Conservation (phyloP, 2,888 invertebrate species). For the Hemicrepidius hirtus region DNA sequence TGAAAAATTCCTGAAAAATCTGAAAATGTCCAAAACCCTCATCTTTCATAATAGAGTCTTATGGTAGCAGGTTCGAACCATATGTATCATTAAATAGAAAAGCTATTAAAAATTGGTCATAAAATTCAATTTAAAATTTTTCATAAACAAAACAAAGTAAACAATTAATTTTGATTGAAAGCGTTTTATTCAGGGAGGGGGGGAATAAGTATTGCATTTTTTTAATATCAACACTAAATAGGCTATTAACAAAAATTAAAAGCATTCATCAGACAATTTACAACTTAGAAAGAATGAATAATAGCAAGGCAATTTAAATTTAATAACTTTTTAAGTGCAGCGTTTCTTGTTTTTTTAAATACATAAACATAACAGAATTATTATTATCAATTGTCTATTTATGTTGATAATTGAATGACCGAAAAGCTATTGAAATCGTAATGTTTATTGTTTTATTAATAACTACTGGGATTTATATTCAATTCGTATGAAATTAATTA, state of each 20-base stretch:
- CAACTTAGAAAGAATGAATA: slow-evolving; percentile 21
- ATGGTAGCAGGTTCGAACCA: too few species aligned
- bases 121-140: neutral
- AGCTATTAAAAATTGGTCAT: neutral
- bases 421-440: slow-evolving; percentile 26
- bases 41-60: too few species aligned
- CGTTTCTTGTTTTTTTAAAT: slow-evolving; percentile 8
- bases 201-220: neutral
- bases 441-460: slow-evolving; percentile 26
- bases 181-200: neutral
- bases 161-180: slow-evolving; percentile 14
- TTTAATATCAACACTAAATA: slow-evolving; percentile 7
- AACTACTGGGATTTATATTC: neutral
- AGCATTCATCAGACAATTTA: slow-evolving; percentile 15
- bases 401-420: slow-evolving; percentile 1
- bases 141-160: neutral
- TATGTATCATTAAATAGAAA: too few species aligned
- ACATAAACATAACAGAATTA: neutral
- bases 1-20: too few species aligned
- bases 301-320: slow-evolving; percentile 27
- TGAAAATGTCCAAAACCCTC: too few species aligned
- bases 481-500: slow-evolving; percentile 12
- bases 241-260: slow-evolving; percentile 28
- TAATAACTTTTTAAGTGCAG: slow-evolving; percentile 26
- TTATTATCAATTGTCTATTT: slow-evolving; percentile 20